These are phyloP conservation scores for Anneissia japonica DNA, from an alignment of 35 echinoderm and acorn worm species.

Conservation along the genomic window DNA sequence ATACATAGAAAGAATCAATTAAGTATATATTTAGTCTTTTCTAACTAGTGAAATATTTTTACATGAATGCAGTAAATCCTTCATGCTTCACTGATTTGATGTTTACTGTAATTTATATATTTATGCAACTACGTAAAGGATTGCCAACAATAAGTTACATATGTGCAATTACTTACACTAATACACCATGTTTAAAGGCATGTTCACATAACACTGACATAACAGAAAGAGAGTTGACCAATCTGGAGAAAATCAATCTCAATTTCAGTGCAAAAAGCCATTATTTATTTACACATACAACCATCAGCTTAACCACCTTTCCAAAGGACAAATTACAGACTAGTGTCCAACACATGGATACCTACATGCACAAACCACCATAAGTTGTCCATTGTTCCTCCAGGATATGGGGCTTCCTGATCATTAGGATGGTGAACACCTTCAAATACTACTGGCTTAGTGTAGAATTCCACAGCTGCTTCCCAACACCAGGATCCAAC, in stretches of 20 bases:
- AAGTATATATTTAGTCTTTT: no score
- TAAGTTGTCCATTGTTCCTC: constrained; percentile 52
- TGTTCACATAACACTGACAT: neutral
- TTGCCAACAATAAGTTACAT: no score
- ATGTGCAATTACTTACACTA: neutral
- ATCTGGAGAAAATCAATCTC: neutral
- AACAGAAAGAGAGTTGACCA: neutral
- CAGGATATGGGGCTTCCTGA: constrained; percentile 66
- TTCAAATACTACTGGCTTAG: constrained; percentile 57
- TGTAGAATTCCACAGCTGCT: constrained; percentile 58
- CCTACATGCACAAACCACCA: constrained; percentile 98
- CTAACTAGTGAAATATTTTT: no score
- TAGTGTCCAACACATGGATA: neutral
- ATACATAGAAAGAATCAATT: no score
- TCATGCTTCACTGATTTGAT: no score
- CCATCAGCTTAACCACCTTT: neutral
- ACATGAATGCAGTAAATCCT: no score
- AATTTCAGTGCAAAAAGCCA: neutral
- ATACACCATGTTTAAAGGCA: neutral
- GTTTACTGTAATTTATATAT: no score
- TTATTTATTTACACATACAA: no score
- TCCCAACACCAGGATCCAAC: constrained; percentile 49
- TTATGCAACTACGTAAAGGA: no score
- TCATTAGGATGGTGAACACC: constrained; percentile 57
- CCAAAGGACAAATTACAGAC: neutral